Percentiles rank a stretch among this genome's conserved stretches.
These are phyloP conservation scores for Ciconia boyciana DNA, from an alignment of 2,113 vertebrate species.

Conservation along the genomic window DNA sequence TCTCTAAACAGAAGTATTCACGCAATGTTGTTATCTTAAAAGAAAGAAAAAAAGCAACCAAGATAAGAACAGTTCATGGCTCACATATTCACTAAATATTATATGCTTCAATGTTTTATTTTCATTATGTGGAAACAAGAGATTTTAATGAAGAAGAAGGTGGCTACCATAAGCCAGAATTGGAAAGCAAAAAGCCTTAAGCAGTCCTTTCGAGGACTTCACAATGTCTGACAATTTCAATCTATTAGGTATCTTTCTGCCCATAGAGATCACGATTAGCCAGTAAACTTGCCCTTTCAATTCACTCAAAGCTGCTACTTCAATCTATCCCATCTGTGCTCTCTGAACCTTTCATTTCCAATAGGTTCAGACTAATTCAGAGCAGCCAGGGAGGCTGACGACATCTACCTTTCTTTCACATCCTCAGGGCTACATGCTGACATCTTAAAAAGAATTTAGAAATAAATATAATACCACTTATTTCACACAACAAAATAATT, in stretches of 20 bases:
- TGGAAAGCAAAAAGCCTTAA: not conserved
- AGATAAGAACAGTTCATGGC: not conserved
- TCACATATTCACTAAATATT: not conserved
- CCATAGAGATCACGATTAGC: not conserved
- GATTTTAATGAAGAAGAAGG: not conserved
- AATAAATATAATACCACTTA: conserved; percentile 46
- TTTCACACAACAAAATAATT: conserved; percentile 23
- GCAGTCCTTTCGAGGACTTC: not conserved
- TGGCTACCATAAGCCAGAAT: not conserved
- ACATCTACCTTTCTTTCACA: not conserved
- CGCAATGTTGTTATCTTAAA: not conserved
- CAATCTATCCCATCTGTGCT: conserved; percentile 55
- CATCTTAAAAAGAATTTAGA: conserved; percentile 44
- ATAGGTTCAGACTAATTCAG: conserved; percentile 39
- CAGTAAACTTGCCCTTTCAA: conserved; percentile 42
- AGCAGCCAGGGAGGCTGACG: not conserved
- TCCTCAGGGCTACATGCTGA: conserved; percentile 1
- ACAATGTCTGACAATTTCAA: not conserved
- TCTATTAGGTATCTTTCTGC: not conserved
- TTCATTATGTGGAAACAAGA: not conserved
- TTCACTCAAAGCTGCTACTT: conserved; percentile 19
- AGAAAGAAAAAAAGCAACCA: not conserved
- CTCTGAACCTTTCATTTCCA: conserved; percentile 66
- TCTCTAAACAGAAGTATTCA: not conserved
- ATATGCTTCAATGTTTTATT: not conserved